phyloP scores from a whole-genome alignment of 2,888 invertebrate species.

The Lasioglossum villosulum region DNA sequence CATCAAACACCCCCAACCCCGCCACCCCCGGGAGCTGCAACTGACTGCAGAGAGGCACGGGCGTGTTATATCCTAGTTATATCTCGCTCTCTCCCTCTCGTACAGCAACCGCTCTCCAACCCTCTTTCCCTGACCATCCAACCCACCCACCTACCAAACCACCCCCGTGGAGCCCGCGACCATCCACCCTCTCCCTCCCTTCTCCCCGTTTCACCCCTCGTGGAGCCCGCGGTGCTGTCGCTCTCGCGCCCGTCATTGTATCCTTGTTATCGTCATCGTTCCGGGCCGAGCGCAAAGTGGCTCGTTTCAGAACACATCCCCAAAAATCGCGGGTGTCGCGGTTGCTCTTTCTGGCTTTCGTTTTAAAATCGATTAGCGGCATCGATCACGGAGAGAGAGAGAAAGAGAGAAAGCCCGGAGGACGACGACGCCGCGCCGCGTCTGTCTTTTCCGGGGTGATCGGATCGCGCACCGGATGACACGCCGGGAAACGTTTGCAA shows the following conservation, averaged over 20 bases:
- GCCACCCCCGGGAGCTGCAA: constrained; percentile 79
- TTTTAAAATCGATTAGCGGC: constrained; percentile 54
- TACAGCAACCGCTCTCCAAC: constrained; percentile 40
- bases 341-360: constrained; percentile 57
- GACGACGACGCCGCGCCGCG: not conserved
- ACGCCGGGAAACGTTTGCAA: constrained; percentile 25
- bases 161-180: not conserved
- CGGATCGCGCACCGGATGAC: constrained; percentile 27
- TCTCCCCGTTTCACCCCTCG: constrained; percentile 9
- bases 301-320: constrained; percentile 60
- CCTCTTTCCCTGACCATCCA: constrained; percentile 37
- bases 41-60: constrained; percentile 80
- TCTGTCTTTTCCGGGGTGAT: constrained; percentile 27
- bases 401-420: not conserved
- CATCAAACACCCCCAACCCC: constrained; percentile 81
- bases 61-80: constrained; percentile 78
- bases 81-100: constrained; percentile 56
- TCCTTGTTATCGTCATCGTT: constrained; percentile 76
- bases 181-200: not conserved
- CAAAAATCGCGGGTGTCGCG: constrained; percentile 54
- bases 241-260: constrained; percentile 68
- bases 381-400: constrained; percentile 38
- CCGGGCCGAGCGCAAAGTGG: constrained; percentile 63
- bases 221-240: constrained; percentile 51
- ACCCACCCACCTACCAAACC: not conserved